Evolutionary conservation across 1,140 invertebrate genomes (phyloP).

Genomic region (Parapsyche elsis): DNA sequence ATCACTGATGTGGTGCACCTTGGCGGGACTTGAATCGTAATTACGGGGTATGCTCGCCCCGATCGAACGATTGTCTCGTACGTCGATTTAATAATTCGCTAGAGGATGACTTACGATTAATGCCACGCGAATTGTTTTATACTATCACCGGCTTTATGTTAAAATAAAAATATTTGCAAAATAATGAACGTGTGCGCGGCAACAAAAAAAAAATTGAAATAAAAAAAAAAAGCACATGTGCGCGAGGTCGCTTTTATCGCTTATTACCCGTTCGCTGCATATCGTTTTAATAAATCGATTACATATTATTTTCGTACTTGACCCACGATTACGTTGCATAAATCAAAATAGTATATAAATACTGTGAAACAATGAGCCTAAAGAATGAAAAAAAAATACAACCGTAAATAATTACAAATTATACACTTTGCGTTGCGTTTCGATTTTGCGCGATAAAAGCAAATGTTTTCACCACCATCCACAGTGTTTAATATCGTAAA

Average conservation of each 20-base stretch:
- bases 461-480: too few relatives aligned
- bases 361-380: too few relatives aligned
- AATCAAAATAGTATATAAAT: slow-evolving; percentile 17
- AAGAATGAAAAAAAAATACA: too few relatives aligned
- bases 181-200: too few relatives aligned
- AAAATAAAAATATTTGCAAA: too few relatives aligned
- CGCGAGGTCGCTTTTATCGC: slow-evolving; percentile 27
- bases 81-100: neutral
- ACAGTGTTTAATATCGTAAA: too few relatives aligned
- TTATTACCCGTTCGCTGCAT: slow-evolving; percentile 27
- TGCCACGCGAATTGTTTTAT: neutral
- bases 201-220: neutral
- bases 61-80: neutral
- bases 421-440: too few relatives aligned
- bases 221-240: neutral
- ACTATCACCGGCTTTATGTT: neutral
- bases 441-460: too few relatives aligned
- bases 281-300: slow-evolving; percentile 41
- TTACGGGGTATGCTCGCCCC: slow-evolving; percentile 8
- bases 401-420: too few relatives aligned
- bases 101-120: neutral
- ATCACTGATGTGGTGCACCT: slow-evolving; percentile 30
- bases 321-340: slow-evolving; percentile 1
- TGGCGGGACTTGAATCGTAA: slow-evolving; percentile 2
- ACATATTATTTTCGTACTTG: slow-evolving; percentile 32